Base-by-base conservation (phyloP, 2,888 invertebrate genomes). In the Tinea trinotella region DNA sequence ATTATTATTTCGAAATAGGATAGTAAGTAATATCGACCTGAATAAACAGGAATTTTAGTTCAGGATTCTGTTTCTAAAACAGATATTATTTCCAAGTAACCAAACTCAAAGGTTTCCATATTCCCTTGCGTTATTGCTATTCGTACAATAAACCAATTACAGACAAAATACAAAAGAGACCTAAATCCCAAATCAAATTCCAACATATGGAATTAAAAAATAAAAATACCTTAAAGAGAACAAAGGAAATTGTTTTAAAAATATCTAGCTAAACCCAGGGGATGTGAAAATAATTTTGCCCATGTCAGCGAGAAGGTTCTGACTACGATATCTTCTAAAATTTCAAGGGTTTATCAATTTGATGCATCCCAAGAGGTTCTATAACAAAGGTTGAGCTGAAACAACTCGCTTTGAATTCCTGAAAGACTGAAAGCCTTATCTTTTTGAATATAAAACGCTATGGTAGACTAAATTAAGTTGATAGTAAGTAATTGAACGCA, bases 201-300 rank as follows among this genome's bases (percentile, higher is more conserved):
- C 7, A n/a, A n/a, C n/a, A 30, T 22, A 22, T 30, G n/a, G 30
- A 30, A 30, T 30, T 30, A 10, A 30, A 30, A 22, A 30, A 40
- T 13, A 13, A 40, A 40, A 40, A 13, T 40, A 40, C 12, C 12
- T 40, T 15, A 2, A 40, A 40, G 13, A 15, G 40, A 40, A 40
- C 12, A 40, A 40, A 40, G 13, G 1, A 4, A 13, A 13, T 40
- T 4, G 40, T n/a, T 15, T 40, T 40, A 40, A 40, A 24, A 24
- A 24, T n/a, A n/a, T 24, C 24, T 5, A 9, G 9, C 5, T 24
- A 24, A 15, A 15, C 40, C 40, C 40, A 13, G 12, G 40, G 15
- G 40, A 40, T 4, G 3, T 40, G 40, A 15, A 40, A 40, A 40
- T 40, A 40, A 40, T 40, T 40, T 40, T 40, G 40, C 40, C 13